phyloP scores from a whole-genome alignment of 2,797 vertebrate genomes.

The Brachymystax lenok region DNA sequence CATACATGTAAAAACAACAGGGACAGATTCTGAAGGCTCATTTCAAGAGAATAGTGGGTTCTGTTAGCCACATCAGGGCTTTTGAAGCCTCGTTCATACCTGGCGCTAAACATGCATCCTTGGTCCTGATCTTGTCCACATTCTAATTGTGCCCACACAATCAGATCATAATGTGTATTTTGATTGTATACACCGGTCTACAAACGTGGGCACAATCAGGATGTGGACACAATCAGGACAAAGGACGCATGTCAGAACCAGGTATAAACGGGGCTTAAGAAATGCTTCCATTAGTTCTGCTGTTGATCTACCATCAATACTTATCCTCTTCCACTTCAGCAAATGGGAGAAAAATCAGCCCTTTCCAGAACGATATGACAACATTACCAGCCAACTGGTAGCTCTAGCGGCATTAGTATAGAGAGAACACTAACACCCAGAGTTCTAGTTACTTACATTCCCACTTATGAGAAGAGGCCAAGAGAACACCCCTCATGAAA shows the following conservation, averaged over 20 bases:
- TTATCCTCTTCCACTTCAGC: not conserved
- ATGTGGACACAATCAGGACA: too few species aligned
- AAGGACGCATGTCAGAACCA: too few species aligned
- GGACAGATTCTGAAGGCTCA: slow-evolving; percentile 11
- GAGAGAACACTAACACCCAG: not conserved
- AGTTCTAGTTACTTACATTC: slow-evolving; percentile 1
- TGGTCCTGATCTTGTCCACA: too few species aligned
- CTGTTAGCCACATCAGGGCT: not conserved
- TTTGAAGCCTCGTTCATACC: not conserved
- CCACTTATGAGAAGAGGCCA: not conserved
- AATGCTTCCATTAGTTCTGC: not conserved
- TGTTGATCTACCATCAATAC: not conserved
- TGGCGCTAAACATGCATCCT: too few species aligned
- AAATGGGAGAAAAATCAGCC: not conserved
- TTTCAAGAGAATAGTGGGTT: not conserved
- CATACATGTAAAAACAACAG: slow-evolving; percentile 18
- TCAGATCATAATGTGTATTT: too few species aligned
- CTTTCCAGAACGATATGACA: not conserved
- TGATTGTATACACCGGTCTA: too few species aligned
- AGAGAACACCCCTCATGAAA: not conserved
- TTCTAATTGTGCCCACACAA: too few species aligned
- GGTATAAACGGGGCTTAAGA: not conserved
- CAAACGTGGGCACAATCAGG: too few species aligned
- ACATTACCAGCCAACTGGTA: not conserved
- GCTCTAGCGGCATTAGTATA: not conserved